Evolutionary conservation across 2,113 vertebrate genomes (phyloP), one percentile per base, ranked within the genome.

Genomic region (Rana temporaria): DNA sequence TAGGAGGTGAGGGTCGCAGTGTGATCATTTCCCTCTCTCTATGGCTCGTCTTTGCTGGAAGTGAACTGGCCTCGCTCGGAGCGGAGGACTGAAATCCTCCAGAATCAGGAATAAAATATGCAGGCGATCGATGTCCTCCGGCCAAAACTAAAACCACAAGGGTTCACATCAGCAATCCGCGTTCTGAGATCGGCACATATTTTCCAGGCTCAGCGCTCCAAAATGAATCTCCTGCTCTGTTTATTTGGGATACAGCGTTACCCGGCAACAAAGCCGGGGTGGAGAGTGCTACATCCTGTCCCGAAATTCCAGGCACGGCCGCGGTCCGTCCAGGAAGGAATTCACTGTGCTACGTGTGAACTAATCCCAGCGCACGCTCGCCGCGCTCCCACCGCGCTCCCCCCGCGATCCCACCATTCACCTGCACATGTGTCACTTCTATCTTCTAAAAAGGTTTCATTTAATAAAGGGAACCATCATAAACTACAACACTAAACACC

Each of bases 211-310:
- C 14, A 48, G 30, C 26, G 52, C 22, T 70, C 67, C 38, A 8
- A 52, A 55, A 55, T 22, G 18, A 56, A 30, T 72, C 69, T 32
- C 9, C 69, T 71, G 14, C 30, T 72, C 24, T 72, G 69, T 72
- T 72, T 72, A 72, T 72, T 55, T 72, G 69, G 69, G 48, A 72
- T 55, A 53, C 34, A 20, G 14, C 0, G 69, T 72, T 19, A 1
- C 69, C 52, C 1, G 3, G 69, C 69, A 56, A 72, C 69, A 55
- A 14, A 34, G 65, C 15, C 67, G 8, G 19, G 67, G 67, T 48
- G 67, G 67, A 72, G 52, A 60, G 69, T 30, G 69, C 69, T 11
- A 56, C 20, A 56, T 72, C 69, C 69, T 72, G 68, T 71, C 48
- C 6, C 68, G 11, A 22, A 22, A 48, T 48, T 69, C 66, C 66